Evolutionary conservation across 1,140 invertebrate species (phyloP).

Genomic region (Dryas iulia): DNA sequence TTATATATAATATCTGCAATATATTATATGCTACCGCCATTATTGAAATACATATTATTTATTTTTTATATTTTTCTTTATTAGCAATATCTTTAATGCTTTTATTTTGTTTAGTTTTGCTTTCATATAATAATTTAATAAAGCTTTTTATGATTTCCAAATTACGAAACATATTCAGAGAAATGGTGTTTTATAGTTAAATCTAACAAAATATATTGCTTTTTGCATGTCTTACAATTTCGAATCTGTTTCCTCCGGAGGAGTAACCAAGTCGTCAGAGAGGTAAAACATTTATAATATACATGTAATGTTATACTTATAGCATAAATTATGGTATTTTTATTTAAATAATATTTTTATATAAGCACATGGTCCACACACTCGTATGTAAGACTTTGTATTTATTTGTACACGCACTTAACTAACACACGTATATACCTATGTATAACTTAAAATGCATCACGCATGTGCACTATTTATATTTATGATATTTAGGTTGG

Average conservation of each 20-base stretch:
- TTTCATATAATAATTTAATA: neutral
- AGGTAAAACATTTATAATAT: slow-evolving; percentile 62
- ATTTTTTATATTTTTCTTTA: neutral
- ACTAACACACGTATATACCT: slow-evolving; percentile 9
- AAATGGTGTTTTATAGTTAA: slow-evolving; percentile 19
- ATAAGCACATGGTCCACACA: neutral
- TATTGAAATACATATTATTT: neutral
- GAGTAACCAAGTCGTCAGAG: slow-evolving; percentile 80
- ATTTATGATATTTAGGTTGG: neutral
- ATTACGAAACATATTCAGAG: neutral
- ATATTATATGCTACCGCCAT: neutral
- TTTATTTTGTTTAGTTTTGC: neutral
- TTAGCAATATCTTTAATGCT: neutral
- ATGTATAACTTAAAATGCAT: slow-evolving; percentile 12
- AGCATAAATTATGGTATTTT: neutral
- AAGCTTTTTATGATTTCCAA: neutral
- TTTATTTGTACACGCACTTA: neutral
- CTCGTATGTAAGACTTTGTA: neutral
- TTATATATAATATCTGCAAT: neutral
- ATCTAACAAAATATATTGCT: slow-evolving; percentile 82
- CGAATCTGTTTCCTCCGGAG: slow-evolving; percentile 83
- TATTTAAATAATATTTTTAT: slow-evolving; percentile 2
- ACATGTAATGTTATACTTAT: neutral
- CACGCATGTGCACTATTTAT: neutral
- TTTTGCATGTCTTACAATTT: slow-evolving; percentile 86